Conservation (phyloP, 2,888 invertebrate genomes). For the Thereva nobilitata region DNA sequence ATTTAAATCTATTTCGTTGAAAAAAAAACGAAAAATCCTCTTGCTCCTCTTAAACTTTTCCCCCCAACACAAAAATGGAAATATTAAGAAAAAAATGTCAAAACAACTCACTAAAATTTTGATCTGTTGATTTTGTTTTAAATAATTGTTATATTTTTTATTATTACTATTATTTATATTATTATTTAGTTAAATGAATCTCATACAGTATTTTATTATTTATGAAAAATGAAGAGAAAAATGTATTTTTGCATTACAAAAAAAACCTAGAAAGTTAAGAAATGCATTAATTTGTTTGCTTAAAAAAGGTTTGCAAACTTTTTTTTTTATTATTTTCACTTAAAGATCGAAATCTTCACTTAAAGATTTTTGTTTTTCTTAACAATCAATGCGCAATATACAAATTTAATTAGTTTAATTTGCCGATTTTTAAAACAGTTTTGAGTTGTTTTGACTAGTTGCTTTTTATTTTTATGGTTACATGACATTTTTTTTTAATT, state of each 20-base stretch:
- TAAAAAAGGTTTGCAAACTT: no score
- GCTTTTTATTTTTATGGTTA: conserved; percentile 25
- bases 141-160: conserved; percentile 8
- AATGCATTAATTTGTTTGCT: no score
- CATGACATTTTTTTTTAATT: neutral
- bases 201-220: conserved; percentile 12
- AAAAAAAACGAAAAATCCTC: neutral
- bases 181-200: conserved; percentile 16
- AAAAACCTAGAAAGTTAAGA: no score
- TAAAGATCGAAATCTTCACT: no score
- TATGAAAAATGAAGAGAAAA: neutral
- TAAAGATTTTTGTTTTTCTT: neutral
- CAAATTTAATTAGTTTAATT: neutral
- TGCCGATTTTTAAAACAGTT: conserved; percentile 2
- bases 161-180: neutral
- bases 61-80: neutral
- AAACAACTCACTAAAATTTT: conserved; percentile 22
- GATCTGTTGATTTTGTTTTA: neutral
- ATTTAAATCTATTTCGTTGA: conserved; percentile 29
- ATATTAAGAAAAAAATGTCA: conserved; percentile 15
- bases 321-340: no score
- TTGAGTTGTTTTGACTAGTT: conserved; percentile 30
- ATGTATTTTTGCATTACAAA: neutral
- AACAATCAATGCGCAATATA: neutral
- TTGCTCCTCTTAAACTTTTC: conserved; percentile 3